Base-by-base conservation (phyloP, 2,888 invertebrate genomes). In the Epiblema foenella region DNA sequence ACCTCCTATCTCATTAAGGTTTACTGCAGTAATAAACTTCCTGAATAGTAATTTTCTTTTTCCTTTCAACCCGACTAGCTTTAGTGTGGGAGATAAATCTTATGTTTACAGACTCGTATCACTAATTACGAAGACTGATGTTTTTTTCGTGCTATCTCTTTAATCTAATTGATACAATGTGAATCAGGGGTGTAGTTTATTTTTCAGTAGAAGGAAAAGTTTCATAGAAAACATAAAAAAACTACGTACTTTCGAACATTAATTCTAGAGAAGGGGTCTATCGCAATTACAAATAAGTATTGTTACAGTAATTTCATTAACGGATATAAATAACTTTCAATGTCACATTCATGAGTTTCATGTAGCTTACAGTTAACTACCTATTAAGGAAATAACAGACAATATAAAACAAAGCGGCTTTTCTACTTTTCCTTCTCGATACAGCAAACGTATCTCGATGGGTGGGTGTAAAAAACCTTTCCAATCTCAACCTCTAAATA, bases 361-460 rank as follows among this genome's bases (percentile, higher is more conserved):
- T 88, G 86, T 84, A 79, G 85, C 87, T 86, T 88, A 87, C 89
- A 90, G 89, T 87, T 73, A 73, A 75, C 73, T 85, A 84, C 86
- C 89, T 90, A 89, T 90, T 84, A 88, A 88, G 88, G 86, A 90
- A 91, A 90, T 90, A 89, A 89, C 88, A 85, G 85, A 82, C 86
- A 81, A 82, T 87, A 83, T 82, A 86, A 90, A 87, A 91, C 88
- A 90, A 90, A 90, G 85, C 84, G 81, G 77, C 83, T 71, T 79
- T 79, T 78, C 80, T 84, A 81, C 85, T 85, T 87, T 80, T 76
- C 77, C 78, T 78, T 78, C 79, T 83, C 83, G 85, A 90, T 88
- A 86, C 81, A 80, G 77, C 49, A 85, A 86, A 89, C 84, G 86
- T 88, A 87, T 89, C 85, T 84, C 85, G 77, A 89, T 88, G 87